Base-by-base conservation (phyloP, 2,113 vertebrate species). In the Tiliqua scincoides region DNA sequence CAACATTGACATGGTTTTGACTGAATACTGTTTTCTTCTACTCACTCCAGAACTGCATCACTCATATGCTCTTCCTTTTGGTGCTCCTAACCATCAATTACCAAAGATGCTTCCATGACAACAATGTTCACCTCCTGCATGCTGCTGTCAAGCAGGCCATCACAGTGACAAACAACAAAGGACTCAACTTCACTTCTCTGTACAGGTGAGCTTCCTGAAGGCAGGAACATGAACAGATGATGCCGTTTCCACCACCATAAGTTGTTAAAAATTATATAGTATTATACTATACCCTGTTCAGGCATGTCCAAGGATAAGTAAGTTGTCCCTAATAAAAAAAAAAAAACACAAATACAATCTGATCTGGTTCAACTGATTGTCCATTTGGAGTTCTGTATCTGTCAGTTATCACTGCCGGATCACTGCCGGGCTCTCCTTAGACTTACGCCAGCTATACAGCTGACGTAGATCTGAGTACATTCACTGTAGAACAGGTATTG, bases 11-110 rank as follows among this genome's bases (percentile, higher is more conserved):
- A 52, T 40, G 12, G 12, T 15, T 59, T 75, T 4, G 6, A 30
- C 30, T 57, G 4, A 4, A 71, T 7, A n/a, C 18, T 30, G 15
- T 30, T 37, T 79, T 52, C 30, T 7, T 85, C 40, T 61, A 43
- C 52, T 79, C 35, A 43, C 11, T 27, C 6, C 83, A 97, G 97
- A 94, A 93, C 72, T 97, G 95, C 65, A 88, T 95, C 83, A 88
- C 91, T 43, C 95, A 97, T 92, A 91, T 96, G 93, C 85, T 97
- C 1, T 97, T 97, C 90, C 90, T 97, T 68, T 67, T 97, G 83
- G 93, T 97, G 90, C 93, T 97, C 74, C 94, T 97, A 83, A 91
- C 97, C 93, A 88, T 97, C 90, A 97, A 97, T 95, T 97, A 97
- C 88, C 96, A 96, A 91, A 95, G 94, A 79, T 89, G 89, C 7